Evolutionary conservation across 2,113 vertebrate genomes (phyloP).

Genomic region (Miniopterus natalensis): DNA sequence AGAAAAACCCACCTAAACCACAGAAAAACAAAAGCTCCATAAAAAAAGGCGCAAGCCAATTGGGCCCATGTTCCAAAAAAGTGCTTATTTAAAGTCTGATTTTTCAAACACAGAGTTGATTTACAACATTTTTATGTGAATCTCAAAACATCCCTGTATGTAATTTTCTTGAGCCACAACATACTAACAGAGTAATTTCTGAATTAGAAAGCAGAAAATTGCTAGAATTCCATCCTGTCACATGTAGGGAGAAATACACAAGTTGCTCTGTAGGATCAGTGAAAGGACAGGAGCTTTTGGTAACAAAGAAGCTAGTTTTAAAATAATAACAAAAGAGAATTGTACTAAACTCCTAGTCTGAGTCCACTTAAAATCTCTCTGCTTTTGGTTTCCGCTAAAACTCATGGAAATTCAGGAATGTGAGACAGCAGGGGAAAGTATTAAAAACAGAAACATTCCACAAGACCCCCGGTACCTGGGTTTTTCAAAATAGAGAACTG

Average conservation of each 20-base stretch:
- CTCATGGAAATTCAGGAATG: conserved; percentile 71
- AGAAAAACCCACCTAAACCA: conserved; percentile 75
- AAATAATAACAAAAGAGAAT: conserved; percentile 78
- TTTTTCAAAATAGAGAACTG: conserved; percentile 24
- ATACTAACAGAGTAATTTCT: conserved; percentile 75
- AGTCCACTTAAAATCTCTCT: conserved; percentile 33
- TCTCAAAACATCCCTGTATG: conserved; percentile 75
- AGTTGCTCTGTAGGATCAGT: conserved; percentile 63
- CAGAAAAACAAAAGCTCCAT: conserved; percentile 66
- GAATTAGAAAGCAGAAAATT: conserved; percentile 82
- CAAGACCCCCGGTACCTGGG: background rate
- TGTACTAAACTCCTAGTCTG: conserved; percentile 45
- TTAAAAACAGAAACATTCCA: conserved; percentile 60
- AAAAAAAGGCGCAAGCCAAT: conserved; percentile 56
- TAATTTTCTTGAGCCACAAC: conserved; percentile 83
- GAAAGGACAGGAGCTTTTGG: conserved; percentile 64
- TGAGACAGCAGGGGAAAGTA: background rate
- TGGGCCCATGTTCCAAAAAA: conserved; percentile 15
- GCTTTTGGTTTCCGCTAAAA: conserved; percentile 29
- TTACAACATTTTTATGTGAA: conserved; percentile 76
- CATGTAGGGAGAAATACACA: conserved; percentile 62
- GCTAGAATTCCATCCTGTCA: conserved; percentile 80
- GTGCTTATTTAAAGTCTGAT: conserved; percentile 69
- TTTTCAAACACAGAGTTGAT: conserved; percentile 76
- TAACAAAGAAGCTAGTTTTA: conserved; percentile 73